Conservation (phyloP, 2,113 vertebrate species). For the Urocynchramus pylzowi region DNA sequence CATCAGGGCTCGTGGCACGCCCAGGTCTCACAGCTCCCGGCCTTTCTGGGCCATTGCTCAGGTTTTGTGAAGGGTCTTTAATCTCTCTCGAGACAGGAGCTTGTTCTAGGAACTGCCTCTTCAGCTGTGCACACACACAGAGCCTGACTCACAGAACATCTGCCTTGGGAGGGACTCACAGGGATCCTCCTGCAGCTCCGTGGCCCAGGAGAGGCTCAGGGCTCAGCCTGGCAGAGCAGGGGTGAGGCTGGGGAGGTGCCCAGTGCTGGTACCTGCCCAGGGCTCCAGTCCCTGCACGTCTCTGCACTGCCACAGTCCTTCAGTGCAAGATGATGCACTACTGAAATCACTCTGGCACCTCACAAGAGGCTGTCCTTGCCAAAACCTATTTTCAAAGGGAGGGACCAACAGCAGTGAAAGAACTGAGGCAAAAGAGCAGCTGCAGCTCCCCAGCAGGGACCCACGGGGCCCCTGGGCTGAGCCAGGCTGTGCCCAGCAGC, state of each 20-base stretch:
- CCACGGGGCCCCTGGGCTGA: background rate
- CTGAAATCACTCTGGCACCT: background rate
- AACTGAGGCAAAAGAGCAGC: background rate
- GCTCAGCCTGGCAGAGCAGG: background rate
- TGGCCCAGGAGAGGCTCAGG: background rate
- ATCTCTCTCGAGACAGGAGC: accelerated
- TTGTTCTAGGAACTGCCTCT: accelerated
- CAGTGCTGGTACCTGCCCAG: accelerated
- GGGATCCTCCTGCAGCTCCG: accelerated
- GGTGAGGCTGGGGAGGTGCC: background rate
- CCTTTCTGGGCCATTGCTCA: background rate
- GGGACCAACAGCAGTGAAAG: background rate
- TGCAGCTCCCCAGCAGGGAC: background rate
- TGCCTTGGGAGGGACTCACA: background rate
- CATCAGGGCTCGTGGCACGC: accelerated
- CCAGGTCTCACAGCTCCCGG: accelerated
- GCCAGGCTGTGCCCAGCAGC: background rate
- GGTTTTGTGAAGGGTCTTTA: background rate
- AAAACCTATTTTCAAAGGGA: background rate
- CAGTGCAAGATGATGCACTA: background rate
- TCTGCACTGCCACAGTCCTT: background rate
- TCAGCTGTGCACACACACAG: accelerated
- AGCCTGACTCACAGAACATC: background rate
- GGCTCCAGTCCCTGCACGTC: background rate
- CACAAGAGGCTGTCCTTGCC: background rate